Evolutionary conservation across 2,113 vertebrate species (phyloP), one percentile per base, ranked within the genome.

Genomic region (Tragelaphus imberbis): DNA sequence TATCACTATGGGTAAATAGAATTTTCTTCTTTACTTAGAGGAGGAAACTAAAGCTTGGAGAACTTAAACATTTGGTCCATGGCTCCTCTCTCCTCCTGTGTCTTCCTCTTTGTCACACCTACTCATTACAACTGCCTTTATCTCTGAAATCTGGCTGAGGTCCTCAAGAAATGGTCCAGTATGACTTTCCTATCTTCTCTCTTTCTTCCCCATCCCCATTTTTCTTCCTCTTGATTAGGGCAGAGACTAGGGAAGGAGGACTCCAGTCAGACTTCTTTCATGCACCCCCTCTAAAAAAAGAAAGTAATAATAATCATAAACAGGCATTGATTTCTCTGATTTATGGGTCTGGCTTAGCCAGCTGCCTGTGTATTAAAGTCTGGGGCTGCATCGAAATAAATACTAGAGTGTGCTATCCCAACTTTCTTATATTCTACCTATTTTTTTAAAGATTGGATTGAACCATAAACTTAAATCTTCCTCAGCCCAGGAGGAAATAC

Each of bases 281-380:
- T 86, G 58, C 27, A 86, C 30, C 21, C 63, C 68, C 21, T 44
- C 61, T 80, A 47, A 88, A 94, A 85, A 58, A 93, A 84, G 77
- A 81, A 93, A 97, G 85, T 84, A 90, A 95, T 97, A 96, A 98
- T 98, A 86, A 98, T 84, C 88, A 97, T 98, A 97, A 97, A 94
- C 55, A 23, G 84, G 47, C 96, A 98, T 98, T 89, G 97, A 98
- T 97, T 98, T 97, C 86, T 98, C 71, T 95, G 97, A 98, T 97
- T 97, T 98, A 98, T 97, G 96, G 82, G 94, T 49, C 91, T 97
- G 86, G 86, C 93, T 77, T 84, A 93, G 93, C 82, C 80, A 98
- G 91, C 84, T 1, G 40, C 93, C 82, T 84, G 71, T 87, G 79
- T 90, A 94, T 97, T 97, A 95, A 95, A 94, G 82, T 96, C 92